Evolutionary conservation across 2,797 vertebrate genomes (phyloP).

Genomic region (Pempheris klunzingeri): DNA sequence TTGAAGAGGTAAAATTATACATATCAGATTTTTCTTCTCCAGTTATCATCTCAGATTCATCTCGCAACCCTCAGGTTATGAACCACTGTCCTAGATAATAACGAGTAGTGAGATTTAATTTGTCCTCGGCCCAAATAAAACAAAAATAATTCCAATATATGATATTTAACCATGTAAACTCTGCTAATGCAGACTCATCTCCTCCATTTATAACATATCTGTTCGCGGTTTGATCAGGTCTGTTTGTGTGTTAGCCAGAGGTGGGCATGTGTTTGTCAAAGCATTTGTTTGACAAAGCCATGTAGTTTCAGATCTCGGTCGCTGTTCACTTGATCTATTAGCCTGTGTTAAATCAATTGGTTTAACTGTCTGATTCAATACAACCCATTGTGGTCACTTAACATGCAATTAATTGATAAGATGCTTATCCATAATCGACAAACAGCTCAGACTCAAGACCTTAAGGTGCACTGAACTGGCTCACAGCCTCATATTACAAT

Average conservation of each 20-base stretch:
- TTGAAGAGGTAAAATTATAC: background rate
- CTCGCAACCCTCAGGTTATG: background rate
- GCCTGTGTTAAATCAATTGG: constrained; percentile 5
- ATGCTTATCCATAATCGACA: background rate
- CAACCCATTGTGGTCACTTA: background rate
- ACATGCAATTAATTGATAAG: constrained; percentile 27
- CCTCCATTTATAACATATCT: constrained; percentile 16
- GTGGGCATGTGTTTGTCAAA: constrained; percentile 4
- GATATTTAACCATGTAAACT: background rate
- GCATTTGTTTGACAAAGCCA: constrained; percentile 23
- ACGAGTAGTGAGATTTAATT: background rate
- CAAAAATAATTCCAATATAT: background rate
- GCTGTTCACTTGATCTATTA: background rate
- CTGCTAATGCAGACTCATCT: constrained; percentile 9
- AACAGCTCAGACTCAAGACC: background rate
- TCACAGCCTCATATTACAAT: background rate
- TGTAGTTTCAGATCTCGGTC: constrained; percentile 5
- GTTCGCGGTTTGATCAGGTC: constrained; percentile 25
- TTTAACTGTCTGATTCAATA: constrained; percentile 4
- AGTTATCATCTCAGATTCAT: background rate
- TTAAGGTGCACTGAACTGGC: background rate
- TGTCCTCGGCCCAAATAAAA: background rate
- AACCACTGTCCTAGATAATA: background rate
- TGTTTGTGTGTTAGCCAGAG: constrained; percentile 12
- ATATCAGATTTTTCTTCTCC: no score